Percentiles rank a stretch among this genome's conserved stretches.
Conservation (phyloP, 1,140 invertebrate genomes). For the Vanessa atalanta region DNA sequence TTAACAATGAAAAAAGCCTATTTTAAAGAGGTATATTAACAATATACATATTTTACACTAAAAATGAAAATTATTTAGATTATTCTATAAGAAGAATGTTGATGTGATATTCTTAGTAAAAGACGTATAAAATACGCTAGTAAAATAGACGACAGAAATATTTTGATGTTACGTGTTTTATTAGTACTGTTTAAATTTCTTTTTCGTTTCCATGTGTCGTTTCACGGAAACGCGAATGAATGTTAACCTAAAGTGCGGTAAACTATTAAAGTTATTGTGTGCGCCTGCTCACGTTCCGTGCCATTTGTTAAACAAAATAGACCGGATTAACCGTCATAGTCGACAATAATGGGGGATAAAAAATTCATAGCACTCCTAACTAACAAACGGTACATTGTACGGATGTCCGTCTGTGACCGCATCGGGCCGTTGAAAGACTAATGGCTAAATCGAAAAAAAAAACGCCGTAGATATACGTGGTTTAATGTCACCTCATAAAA, state of each 20-base stretch:
- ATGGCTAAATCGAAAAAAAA: conserved; percentile 7
- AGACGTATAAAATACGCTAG: not conserved
- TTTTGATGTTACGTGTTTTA: no score
- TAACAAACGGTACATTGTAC: conserved; percentile 47
- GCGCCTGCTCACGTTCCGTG: conserved; percentile 42
- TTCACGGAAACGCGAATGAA: not conserved
- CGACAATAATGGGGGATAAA: conserved; percentile 69
- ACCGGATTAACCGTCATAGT: conserved; percentile 56
- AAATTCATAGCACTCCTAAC: conserved; percentile 58
- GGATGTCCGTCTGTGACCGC: conserved; percentile 29
- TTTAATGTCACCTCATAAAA: not conserved
- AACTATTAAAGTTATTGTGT: conserved; percentile 31
- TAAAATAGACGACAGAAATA: not conserved
- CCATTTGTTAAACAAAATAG: conserved; percentile 54
- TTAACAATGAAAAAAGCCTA: not conserved
- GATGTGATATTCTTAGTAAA: no score
- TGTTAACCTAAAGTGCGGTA: not conserved
- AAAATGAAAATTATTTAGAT: no score
- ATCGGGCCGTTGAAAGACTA: not conserved
- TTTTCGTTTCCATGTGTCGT: no score
- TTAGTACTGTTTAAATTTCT: no score
- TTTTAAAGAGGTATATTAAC: no score
- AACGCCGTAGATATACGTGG: not conserved
- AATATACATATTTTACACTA: no score
- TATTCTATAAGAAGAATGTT: no score